A percentile compares a stretch with the other conserved stretches of the same genome.
phyloP scores from a whole-genome alignment of 2,888 invertebrate species.

The Bellardia bayeri region DNA sequence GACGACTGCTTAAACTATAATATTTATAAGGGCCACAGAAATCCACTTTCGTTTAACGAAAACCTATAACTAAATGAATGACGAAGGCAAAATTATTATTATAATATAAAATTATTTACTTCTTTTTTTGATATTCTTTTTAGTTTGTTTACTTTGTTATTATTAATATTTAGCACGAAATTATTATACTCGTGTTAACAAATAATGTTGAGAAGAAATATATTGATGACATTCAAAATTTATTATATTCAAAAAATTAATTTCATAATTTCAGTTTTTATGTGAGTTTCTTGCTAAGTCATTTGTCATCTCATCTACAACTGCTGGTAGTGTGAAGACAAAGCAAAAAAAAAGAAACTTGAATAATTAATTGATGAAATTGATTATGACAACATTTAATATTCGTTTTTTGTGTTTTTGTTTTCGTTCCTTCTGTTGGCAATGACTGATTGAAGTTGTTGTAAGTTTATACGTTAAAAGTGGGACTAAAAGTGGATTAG shows the following conservation, averaged over 20 bases:
- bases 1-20: background rate
- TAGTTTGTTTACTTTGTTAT: background rate
- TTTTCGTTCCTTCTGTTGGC: slow-evolving; percentile 75
- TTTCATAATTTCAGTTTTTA: background rate
- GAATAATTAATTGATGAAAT: slow-evolving; percentile 83
- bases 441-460: slow-evolving; percentile 80
- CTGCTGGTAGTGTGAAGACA: slow-evolving; percentile 8
- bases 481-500: slow-evolving; percentile 47
- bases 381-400: slow-evolving; percentile 75
- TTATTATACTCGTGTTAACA: background rate
- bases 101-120: background rate
- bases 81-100: slow-evolving; percentile 19
- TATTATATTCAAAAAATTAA: slow-evolving; percentile 40
- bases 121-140: slow-evolving; percentile 7
- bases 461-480: slow-evolving; percentile 26
- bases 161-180: slow-evolving; percentile 9
- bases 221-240: slow-evolving; percentile 62
- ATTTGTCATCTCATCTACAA: slow-evolving; percentile 35
- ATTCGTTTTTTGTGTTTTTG: slow-evolving; percentile 58
- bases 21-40: background rate
- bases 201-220: slow-evolving; percentile 7
- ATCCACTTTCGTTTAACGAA: background rate
- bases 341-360: slow-evolving; percentile 14
- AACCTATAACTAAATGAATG: slow-evolving; percentile 13
- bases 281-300: background rate